Evolutionary conservation across 64 coral and sea anemone genomes (phyloP).

Genomic region (Pocillopora verrucosa): DNA sequence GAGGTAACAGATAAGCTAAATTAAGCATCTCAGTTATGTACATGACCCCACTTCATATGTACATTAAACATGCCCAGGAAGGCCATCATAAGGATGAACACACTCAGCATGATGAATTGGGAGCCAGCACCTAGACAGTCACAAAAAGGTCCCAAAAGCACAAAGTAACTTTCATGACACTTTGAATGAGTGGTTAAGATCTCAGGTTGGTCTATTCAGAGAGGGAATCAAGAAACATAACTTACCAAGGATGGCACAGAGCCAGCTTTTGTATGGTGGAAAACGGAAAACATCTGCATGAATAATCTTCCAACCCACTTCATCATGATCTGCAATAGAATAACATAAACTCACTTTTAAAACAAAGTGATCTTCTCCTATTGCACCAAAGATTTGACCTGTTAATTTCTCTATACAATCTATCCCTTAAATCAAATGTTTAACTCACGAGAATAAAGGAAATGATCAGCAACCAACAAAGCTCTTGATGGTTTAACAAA

Average conservation of each 20-base stretch:
- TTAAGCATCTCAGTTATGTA: neutral
- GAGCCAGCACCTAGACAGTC: slow-evolving; percentile 30
- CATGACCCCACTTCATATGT: slow-evolving; percentile 22
- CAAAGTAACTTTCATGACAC: neutral
- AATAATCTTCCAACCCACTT: slow-evolving; percentile 98
- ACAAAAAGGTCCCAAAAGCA: neutral
- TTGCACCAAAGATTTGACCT: too few species aligned
- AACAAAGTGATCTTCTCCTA: neutral
- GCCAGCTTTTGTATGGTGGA: slow-evolving; percentile 94
- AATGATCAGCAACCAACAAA: too few species aligned
- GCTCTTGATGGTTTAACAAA: too few species aligned
- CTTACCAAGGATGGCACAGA: slow-evolving; percentile 96
- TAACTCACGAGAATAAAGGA: too few species aligned
- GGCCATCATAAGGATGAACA: slow-evolving; percentile 10
- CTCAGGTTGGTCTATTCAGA: too few species aligned
- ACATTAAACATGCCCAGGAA: slow-evolving; percentile 37
- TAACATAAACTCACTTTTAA: neutral
- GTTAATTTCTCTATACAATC: neutral
- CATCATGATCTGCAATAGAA: slow-evolving; percentile 81
- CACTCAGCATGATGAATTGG: slow-evolving; percentile 23
- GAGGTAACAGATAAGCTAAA: neutral
- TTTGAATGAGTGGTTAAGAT: neutral
- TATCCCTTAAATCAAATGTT: neutral
- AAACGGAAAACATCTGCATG: slow-evolving; percentile 97
- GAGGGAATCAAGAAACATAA: neutral